Percentiles rank a stretch among this genome's conserved stretches.
These are phyloP conservation scores for Drosophila melanica DNA, from an alignment of 1,140 invertebrate genomes.

Conservation along the genomic window DNA sequence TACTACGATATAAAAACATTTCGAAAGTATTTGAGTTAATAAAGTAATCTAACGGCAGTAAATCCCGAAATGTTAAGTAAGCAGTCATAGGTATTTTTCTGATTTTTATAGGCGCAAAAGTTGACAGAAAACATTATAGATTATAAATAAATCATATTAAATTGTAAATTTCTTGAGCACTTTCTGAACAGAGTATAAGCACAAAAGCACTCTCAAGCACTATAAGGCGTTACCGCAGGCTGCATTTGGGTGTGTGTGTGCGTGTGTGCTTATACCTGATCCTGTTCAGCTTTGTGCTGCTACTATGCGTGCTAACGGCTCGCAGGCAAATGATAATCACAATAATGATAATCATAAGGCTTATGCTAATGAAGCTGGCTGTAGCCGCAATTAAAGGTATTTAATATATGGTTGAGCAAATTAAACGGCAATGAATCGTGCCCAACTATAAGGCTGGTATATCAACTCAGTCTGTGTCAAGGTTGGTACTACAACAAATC, in stretches of 20 bases:
- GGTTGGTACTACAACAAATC: slow-evolving; percentile 10
- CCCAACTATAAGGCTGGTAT: neutral
- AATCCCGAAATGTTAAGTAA: too few relatives aligned
- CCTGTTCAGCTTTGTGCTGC: slow-evolving; percentile 7
- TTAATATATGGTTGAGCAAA: slow-evolving; percentile 25
- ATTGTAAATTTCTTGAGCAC: too few relatives aligned
- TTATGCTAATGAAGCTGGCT: slow-evolving; percentile 1
- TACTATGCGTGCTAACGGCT: neutral
- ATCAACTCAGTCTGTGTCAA: slow-evolving; percentile 24
- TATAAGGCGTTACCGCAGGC: neutral
- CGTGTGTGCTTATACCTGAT: too few relatives aligned
- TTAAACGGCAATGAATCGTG: slow-evolving; percentile 1
- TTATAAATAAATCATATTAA: too few relatives aligned
- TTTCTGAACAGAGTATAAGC: neutral
- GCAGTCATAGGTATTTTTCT: too few relatives aligned
- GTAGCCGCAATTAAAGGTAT: slow-evolving; percentile 21
- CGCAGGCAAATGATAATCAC: neutral
- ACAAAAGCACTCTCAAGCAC: neutral
- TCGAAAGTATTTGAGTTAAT: too few relatives aligned
- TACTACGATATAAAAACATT: too few relatives aligned
- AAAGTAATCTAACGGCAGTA: too few relatives aligned
- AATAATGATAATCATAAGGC: neutral
- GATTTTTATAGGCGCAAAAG: too few relatives aligned
- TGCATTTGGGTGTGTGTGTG: neutral
- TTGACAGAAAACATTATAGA: too few relatives aligned